Evolutionary conservation across 2,797 vertebrate species (phyloP), one percentile per base, ranked within the genome.

Genomic region (Urophycis tenuis): DNA sequence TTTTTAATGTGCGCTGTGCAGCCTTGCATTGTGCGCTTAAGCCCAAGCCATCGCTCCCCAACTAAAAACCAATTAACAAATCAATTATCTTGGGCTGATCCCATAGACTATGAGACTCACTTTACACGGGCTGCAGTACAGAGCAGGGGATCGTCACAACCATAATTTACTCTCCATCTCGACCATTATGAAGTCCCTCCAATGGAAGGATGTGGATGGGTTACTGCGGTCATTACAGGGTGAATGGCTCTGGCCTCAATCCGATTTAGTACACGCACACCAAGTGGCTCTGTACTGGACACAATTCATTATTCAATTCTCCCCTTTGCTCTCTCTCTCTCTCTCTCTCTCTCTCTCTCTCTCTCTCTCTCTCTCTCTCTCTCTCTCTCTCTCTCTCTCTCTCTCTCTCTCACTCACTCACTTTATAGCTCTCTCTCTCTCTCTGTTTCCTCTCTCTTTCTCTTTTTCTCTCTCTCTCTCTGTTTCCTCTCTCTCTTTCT

Each of bases 41-140:
- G 60, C 60, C 53, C n/a, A 29, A 67, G n/a, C 79, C 75, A 75
- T 80, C 82, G 60, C 30, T 80, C 75, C 76, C 39, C 36, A 83
- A 88, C 85, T 87, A 77, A 88, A 67, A 89, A 82, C 80, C 81
- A 86, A 85, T 90, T 81, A 85, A 86, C 80, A 77, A 85, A 85
- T 89, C 82, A 88, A 85, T 81, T 78, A 82, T 74, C 82, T 75
- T 81, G 53, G 75, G 74, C 84, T 86, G 80, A 84, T 86, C 83
- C 77, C 49, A 83, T 85, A 84, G 80, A 79, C 83, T 76, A 86
- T 88, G 79, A 74, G 79, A 85, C 74, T 86, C 78, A 74, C 85
- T 89, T 81, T 83, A 79, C 76, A 45, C 81, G 74, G 75, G 69
- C 83, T 82, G 80, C 80, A 73, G 81, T 78, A 73, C 29, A 75